Conservation (phyloP, 2,797 vertebrate genomes). For the Emys orbicularis region DNA sequence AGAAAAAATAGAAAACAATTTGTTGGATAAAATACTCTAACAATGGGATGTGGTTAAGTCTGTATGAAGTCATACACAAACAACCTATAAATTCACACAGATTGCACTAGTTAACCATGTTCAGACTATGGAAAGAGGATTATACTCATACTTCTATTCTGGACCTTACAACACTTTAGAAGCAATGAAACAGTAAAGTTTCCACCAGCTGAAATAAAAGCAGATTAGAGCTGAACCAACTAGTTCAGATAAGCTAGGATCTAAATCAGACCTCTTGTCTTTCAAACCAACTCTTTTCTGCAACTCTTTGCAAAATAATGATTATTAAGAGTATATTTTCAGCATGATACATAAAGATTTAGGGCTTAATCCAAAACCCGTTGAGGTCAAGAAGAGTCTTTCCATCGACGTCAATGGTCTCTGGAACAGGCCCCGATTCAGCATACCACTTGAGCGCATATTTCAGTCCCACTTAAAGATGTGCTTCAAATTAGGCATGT, state of each 20-base stretch:
- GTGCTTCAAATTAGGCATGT: not conserved
- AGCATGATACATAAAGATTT: not conserved
- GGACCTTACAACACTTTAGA: conserved; percentile 39
- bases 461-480: not conserved
- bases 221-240: conserved; percentile 23
- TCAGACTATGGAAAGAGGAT: conserved; percentile 70
- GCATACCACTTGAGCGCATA: not conserved
- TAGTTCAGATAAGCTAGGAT: conserved; percentile 46
- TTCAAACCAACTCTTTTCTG: not conserved
- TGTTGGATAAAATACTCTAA: conserved; percentile 40
- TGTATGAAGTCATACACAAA: conserved; percentile 54
- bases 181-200: not conserved
- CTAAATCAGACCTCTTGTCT: conserved; percentile 26
- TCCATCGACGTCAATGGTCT: not conserved
- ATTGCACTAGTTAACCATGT: conserved; percentile 55
- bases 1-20: conserved; percentile 46
- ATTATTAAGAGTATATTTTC: not conserved
- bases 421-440: not conserved
- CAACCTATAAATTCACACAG: conserved; percentile 51
- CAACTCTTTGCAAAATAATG: not conserved
- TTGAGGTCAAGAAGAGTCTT: not conserved
- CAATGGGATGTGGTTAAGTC: conserved; percentile 35
- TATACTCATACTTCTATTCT: conserved; percentile 50
- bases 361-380: not conserved
- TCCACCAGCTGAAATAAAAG: conserved; percentile 31